Conservation (phyloP, 92 coral and sea anemone genomes). For the Phenganax marumi region DNA sequence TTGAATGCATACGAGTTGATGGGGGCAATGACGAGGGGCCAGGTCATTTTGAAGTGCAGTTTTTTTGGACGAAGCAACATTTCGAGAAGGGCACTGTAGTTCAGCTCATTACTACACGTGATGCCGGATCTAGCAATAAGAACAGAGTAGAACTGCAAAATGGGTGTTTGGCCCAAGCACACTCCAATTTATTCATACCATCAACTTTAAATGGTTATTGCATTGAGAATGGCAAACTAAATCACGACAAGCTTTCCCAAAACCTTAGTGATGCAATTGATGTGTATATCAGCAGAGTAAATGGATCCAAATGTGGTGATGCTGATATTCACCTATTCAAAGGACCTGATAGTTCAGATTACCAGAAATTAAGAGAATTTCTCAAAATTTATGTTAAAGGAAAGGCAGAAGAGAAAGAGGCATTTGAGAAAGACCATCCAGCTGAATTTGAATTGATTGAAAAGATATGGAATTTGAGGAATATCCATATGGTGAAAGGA, state of each 20-base stretch:
- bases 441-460: conserved; percentile 46
- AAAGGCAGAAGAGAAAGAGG: conserved; percentile 33
- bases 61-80: conserved; percentile 43
- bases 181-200: conserved; percentile 43
- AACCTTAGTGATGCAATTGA: conserved; percentile 62
- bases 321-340: conserved; percentile 53
- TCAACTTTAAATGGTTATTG: conserved; percentile 46
- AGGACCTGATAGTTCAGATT: conserved; percentile 46
- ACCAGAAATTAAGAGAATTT: conserved; percentile 39
- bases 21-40: conserved; percentile 51
- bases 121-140: conserved; percentile 33
- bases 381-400: conserved; percentile 52
- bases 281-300: conserved; percentile 58
- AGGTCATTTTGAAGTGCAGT: conserved; percentile 45
- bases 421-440: conserved; percentile 47
- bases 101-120: conserved; percentile 29
- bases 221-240: conserved; percentile 35
- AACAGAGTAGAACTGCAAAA: conserved; percentile 46
- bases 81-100: not conserved
- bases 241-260: conserved; percentile 34
- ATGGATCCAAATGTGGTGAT: conserved; percentile 60
- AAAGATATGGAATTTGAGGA: conserved; percentile 56
- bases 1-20: conserved; percentile 45
- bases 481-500: conserved; percentile 44
- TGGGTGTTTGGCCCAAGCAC: conserved; percentile 38